Evolutionary conservation across 1,140 invertebrate species (phyloP), one percentile per base, ranked within the genome.

Genomic region (Arion vulgaris): DNA sequence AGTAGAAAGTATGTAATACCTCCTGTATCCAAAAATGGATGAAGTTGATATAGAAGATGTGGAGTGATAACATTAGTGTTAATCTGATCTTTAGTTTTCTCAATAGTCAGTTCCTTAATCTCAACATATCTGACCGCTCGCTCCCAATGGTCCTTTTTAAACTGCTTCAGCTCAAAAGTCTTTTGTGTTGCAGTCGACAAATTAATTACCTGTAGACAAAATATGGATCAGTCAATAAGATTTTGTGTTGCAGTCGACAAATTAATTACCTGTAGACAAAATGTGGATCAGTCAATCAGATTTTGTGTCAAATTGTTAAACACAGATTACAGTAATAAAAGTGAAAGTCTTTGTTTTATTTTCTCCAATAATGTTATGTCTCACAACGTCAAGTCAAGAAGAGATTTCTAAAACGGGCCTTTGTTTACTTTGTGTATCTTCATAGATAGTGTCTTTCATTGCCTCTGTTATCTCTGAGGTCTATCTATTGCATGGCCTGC

Each of bases 1-100:
- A 45, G 41, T 45, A 7, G 41, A 7, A 45, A 45, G 15, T 15
- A 7, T 45, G 41, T 39, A n/a, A 4, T 73, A 73, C 41, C 41
- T 39, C 32, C 13, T 9, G 57, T 39, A 49, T 45, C 19, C 23
- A 81, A 36, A 39, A 84, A 88, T 0, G 87, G 87, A n/a, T 82
- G 81, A 32, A 88, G 73, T n/a, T 83, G 83, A 75, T 88, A 88
- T 57, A 83, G 77, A 0, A 88, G 85, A 73, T 88, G 85, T 0
- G 87, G 86, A 23, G 75, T 34, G 4, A 85, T 81, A 11, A 79
- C 28, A 19, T 84, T 73, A 1, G 49, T 57, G 69, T 74, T 81
- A n/a, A 88, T 88, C 34, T 83, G 78, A 26, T 84, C 74, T 17
- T 83, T 80, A 13, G 80, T 83, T 38, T 84, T 77, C 17, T 66